These are phyloP conservation scores for Trematomus loennbergii DNA, from an alignment of 2,113 vertebrate genomes.

Conservation along the genomic window DNA sequence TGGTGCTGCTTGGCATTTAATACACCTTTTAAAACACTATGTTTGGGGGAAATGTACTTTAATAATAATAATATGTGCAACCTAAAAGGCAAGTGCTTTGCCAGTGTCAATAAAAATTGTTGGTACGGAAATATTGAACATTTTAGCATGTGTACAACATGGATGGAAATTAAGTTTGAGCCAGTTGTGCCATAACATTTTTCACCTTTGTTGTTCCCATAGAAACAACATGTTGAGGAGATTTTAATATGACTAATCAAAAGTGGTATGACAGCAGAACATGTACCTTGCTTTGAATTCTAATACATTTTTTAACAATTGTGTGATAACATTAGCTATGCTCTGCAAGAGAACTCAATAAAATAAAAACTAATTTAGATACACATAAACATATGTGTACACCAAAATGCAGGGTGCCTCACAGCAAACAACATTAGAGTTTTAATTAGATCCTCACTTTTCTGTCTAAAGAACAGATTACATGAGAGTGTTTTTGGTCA, in stretches of 20 bases:
- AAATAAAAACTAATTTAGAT: conserved; percentile 2
- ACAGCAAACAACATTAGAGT: not conserved
- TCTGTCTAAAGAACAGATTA: not conserved
- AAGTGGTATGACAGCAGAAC: not conserved
- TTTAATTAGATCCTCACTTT: conserved; percentile 6
- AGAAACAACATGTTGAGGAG: not conserved
- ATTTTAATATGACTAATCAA: not conserved
- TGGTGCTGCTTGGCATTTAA: too few relatives aligned
- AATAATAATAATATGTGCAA: not conserved
- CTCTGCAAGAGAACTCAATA: not conserved
- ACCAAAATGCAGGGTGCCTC: not conserved
- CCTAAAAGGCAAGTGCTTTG: not conserved
- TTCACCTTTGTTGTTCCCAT: not conserved
- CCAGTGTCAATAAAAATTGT: not conserved
- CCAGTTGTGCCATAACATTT: not conserved
- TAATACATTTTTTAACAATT: conserved; percentile 1
- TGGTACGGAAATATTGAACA: not conserved
- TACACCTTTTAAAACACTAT: too few relatives aligned
- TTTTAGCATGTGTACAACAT: not conserved
- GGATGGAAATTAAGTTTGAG: not conserved
- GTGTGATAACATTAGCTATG: not conserved
- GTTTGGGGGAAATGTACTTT: too few relatives aligned
- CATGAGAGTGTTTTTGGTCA: too few relatives aligned
- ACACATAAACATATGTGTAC: conserved; percentile 9
- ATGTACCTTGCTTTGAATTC: not conserved